These are phyloP conservation scores for Scrobipalpa atriplicella DNA, from an alignment of 2,888 invertebrate genomes.

Conservation along the genomic window DNA sequence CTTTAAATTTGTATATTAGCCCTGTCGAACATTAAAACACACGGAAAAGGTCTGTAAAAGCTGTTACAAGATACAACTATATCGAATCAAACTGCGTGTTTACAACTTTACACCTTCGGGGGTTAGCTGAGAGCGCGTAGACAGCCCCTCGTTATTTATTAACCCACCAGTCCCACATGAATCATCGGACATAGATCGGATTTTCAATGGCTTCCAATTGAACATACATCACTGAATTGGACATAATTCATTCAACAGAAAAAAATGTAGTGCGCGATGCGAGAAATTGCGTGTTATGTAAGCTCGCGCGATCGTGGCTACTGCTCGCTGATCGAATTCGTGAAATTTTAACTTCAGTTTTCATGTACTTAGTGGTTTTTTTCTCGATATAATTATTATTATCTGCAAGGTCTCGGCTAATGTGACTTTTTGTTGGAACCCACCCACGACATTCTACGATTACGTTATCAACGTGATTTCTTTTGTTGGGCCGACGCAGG, in stretches of 20 bases:
- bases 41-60: background rate
- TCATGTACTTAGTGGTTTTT: background rate
- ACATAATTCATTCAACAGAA: background rate
- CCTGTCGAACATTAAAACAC: too few species aligned
- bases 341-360: background rate
- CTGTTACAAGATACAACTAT: background rate
- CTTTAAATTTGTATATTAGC: too few species aligned
- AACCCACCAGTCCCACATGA: background rate
- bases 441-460: conserved; percentile 20
- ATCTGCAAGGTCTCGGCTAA: conserved; percentile 1
- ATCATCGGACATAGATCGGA: background rate
- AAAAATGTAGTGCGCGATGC: background rate
- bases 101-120: conserved; percentile 6
- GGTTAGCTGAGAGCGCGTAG: background rate
- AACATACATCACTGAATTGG: background rate
- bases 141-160: background rate
- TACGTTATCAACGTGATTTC: conserved; percentile 22
- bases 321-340: too few species aligned
- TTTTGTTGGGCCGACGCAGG: conserved; percentile 30
- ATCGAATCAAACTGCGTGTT: conserved; percentile 5
- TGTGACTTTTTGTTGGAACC: background rate
- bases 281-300: conserved; percentile 13
- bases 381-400: background rate
- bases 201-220: background rate
- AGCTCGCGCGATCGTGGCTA: background rate